Base-by-base conservation (phyloP, 2,888 invertebrate species). In the Microdon myrmicae region DNA sequence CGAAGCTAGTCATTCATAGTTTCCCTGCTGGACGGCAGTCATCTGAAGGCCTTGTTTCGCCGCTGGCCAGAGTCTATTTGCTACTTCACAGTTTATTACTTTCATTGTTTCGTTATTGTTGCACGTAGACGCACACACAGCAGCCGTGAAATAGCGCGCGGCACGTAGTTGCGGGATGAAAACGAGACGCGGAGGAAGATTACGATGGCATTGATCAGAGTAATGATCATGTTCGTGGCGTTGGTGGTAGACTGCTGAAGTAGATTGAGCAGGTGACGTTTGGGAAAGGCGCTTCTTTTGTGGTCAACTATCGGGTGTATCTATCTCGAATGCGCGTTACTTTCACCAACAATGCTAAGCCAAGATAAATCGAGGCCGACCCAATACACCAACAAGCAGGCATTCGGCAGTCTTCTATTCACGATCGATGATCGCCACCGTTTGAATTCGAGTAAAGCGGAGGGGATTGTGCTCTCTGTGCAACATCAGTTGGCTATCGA, bases 341-440 rank as follows among this genome's bases (percentile, higher is more conserved):
- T 64, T 64, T 64, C 64, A 64, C 64, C 61, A 45, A 25, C 45
- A 31, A 22, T 29, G 44, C 14, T 31, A 20, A 28, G 28, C 38
- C 29, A 41, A 64, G 56, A 51, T 61, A 45, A 58, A 64, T 64
- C 56, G 64, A 45, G 64, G 64, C 64, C 64, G 64, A 43, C 48
- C 32, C 38, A 17, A 29, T 31, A 38, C 16, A 22, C 20, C 14
- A n/a, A n/a, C n/a, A n/a, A 43, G 29, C 20, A 13, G 20, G 23
- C 12, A n/a, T 22, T 10, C 16, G 3, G 6, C 43, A 20, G 45
- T 31, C n/a, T n/a, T n/a, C 19, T 37, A 35, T 17, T 23, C 39
- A 16, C 29, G 38, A 45, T 41, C 45, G 12, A 47, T 47, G 14
- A 20, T 45, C 45, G 12, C 35, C 35, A 14, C 38, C n/a, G 32